Base-by-base conservation (phyloP, 2,888 invertebrate genomes). In the Ypsolopha sequella region DNA sequence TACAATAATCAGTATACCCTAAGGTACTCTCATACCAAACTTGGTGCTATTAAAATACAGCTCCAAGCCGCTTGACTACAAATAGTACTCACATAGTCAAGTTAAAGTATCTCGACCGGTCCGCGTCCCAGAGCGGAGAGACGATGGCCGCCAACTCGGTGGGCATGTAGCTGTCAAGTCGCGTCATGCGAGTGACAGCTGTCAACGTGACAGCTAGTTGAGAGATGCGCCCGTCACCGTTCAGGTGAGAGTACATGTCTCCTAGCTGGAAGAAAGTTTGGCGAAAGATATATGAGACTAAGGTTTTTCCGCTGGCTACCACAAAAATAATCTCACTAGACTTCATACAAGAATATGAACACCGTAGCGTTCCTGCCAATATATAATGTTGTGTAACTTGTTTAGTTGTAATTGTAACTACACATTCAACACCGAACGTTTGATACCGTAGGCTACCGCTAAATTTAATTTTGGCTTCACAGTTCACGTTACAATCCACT, bases 161-260 rank as follows among this genome's bases (percentile, higher is more conserved):
- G 0, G 89, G 89, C 11, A 88, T 57, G 59, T 87, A 88, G 59
- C 82, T 80, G 36, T 81, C 66, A 0, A 86, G 53, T 0, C 68
- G 72, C 7, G 73, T 69, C 65, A 89, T 73, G 6, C 85, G 73
- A 4, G 88, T 56, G 0, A 84, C 73, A 0, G 86, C 82, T 1
- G 76, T 75, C 24, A 80, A 55, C 60, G 88, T 76, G 43, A 73
- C 74, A 0, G 77, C 86, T 1, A 90, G 55, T 7, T 76, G 73
- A 0, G 64, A 60, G 39, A 88, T 56, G 11, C 88, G 71, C 38
- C 71, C 66, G 55, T 89, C 89, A 0, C 85, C 85, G 0, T 80
- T 76, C 51, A 90, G 65, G 57, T 87, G 87, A 38, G 70, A 76
- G 64, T 87, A 79, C 76, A 87, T 80, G 50, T 76, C 69, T 9